These are phyloP conservation scores for Argyresthia albistria DNA, from an alignment of 2,888 invertebrate species.

Conservation along the genomic window DNA sequence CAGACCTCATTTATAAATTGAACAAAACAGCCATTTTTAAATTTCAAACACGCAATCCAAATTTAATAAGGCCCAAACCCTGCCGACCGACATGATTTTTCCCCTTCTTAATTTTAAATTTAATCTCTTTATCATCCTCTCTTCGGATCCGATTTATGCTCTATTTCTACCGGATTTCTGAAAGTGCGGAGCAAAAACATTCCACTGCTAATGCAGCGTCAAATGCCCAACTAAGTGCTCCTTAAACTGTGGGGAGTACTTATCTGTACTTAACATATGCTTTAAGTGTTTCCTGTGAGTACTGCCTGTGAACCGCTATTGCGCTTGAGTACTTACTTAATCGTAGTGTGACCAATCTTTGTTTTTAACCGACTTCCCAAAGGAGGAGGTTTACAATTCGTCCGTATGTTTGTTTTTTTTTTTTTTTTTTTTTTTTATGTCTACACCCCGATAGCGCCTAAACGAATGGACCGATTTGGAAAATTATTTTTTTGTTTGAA, in stretches of 20 bases:
- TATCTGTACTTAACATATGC: too few relatives aligned
- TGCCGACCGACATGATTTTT: not conserved
- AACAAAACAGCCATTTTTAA: not conserved
- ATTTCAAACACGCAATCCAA: not conserved
- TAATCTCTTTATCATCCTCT: not conserved
- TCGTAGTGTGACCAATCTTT: not conserved
- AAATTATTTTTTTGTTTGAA: too few relatives aligned
- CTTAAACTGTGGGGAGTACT: not conserved
- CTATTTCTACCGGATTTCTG: not conserved
- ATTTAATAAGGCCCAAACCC: not conserved
- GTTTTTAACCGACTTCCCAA: too few relatives aligned
- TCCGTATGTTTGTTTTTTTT: too few relatives aligned
- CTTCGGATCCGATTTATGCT: not conserved
- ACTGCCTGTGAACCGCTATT: not conserved
- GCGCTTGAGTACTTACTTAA: not conserved
- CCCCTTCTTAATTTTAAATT: not conserved
- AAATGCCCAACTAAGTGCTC: not conserved
- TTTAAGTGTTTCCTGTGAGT: too few relatives aligned
- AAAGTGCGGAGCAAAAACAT: not conserved
- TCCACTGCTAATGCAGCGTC: not conserved
- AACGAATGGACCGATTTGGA: too few relatives aligned
- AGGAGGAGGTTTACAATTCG: too few relatives aligned
- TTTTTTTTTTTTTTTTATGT: too few relatives aligned
- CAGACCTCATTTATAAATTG: not conserved
- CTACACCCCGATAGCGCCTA: too few relatives aligned